These are phyloP conservation scores for Clitarchus hookeri DNA, from an alignment of 2,888 invertebrate species.

Conservation along the genomic window DNA sequence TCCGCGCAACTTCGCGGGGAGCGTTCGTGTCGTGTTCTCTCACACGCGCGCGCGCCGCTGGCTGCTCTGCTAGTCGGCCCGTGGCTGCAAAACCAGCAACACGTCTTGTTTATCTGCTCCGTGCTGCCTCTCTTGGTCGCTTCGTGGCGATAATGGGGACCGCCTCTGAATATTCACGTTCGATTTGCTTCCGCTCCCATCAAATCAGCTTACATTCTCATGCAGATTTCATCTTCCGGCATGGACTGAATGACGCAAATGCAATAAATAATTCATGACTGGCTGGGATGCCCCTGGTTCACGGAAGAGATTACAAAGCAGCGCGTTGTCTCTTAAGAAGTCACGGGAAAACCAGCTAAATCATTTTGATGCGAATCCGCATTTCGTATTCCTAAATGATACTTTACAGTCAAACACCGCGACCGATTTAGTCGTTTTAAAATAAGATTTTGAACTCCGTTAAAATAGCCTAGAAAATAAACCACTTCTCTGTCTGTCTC, in stretches of 20 bases:
- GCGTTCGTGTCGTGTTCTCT: background rate
- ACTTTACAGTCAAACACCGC: background rate
- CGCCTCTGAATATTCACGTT: background rate
- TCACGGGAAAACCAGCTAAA: background rate
- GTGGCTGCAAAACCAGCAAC: background rate
- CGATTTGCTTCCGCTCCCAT: background rate
- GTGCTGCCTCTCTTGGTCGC: background rate
- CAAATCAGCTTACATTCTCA: background rate
- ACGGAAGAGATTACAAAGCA: background rate
- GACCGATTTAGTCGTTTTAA: no score
- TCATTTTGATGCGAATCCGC: no score
- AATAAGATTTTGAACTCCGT: no score
- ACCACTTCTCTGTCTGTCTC: no score
- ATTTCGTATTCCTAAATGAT: no score
- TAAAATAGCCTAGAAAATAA: no score
- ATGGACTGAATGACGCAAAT: background rate
- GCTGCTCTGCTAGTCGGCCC: background rate
- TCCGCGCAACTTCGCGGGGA: constrained; percentile 12
- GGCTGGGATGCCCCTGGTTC: background rate
- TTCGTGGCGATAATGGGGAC: background rate
- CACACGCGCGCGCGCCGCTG: background rate
- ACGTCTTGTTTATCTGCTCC: background rate
- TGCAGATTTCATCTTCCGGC: background rate
- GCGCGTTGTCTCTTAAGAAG: background rate
- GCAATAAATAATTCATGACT: background rate